Base-by-base conservation (phyloP, 2,797 vertebrate species). In the Schizopygopsis malacanthus region DNA sequence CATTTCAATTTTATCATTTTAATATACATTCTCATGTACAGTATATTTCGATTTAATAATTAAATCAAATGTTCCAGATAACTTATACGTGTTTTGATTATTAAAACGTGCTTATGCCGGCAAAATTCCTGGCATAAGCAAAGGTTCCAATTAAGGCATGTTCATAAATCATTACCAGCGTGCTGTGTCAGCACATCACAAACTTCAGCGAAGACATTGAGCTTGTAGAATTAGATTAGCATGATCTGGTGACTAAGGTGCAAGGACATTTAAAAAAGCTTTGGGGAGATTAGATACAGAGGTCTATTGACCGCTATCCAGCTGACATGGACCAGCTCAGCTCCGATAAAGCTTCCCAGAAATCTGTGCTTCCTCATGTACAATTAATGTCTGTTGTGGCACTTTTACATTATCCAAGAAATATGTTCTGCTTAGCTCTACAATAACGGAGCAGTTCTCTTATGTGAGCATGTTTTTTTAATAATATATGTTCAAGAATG, bases 191-290 rank as follows among this genome's bases (percentile, higher is more conserved):
- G 89, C 87, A 85, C 79, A 73, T 71, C 81, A 47, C 83, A 67
- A 85, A 70, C 67, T 83, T 84, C 83, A 71, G 80, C 10, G 22
- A 76, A 87, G 89, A 89, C 90, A 92, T 93, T 92, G 92, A 72
- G 90, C 90, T 89, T 89, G 82, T 92, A 88, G 90, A 88, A 88
- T 93, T 91, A 93, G 87, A 93, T 94, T 93, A 88, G 88, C 91
- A 87, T 89, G 92, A 93, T 91, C 92, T 93, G 89, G 89, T 90
- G 90, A 84, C 84, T 86, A 92, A 91, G 92, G 92, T 92, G 87
- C 92, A 92, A 93, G 91, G 92, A 90, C 92, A 92, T 90, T 92
- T 90, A 76, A 89, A 84, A 91, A 90, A 92, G 91, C 91, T 91
- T 85, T 87, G 67, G 52, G 90, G 90, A 92, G 91, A 93, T 93